Evolutionary conservation across 2,888 invertebrate species (phyloP).

Genomic region (Chydorus sphaericus): DNA sequence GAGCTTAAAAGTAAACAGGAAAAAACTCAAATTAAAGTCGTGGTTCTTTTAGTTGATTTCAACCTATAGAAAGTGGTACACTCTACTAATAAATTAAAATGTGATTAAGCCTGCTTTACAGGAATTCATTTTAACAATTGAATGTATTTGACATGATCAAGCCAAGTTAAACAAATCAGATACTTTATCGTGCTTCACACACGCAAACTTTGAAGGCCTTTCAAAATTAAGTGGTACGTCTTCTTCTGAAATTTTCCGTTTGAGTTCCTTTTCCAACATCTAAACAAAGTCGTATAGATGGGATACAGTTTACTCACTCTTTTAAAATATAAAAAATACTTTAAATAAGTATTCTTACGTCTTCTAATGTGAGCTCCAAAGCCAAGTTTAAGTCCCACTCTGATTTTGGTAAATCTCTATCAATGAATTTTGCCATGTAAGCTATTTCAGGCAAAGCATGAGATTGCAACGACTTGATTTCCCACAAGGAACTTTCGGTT

Average conservation of each 20-base stretch:
- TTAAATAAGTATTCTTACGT: constrained; percentile 32
- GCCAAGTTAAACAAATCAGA: constrained; percentile 7
- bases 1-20: too few relatives aligned
- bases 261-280: constrained; percentile 63
- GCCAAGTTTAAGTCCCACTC: constrained; percentile 53
- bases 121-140: too few relatives aligned
- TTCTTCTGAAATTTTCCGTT: constrained; percentile 45
- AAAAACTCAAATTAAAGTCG: too few relatives aligned
- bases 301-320: background rate
- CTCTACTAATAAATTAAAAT: too few relatives aligned
- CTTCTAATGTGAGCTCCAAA: constrained; percentile 47
- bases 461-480: constrained; percentile 59
- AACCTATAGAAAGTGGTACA: too few relatives aligned
- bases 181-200: constrained; percentile 15
- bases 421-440: constrained; percentile 53
- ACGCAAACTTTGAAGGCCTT: constrained; percentile 35
- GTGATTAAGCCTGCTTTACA: too few relatives aligned
- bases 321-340: background rate
- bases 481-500: constrained; percentile 82
- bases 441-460: constrained; percentile 58
- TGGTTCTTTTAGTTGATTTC: too few relatives aligned
- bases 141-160: background rate
- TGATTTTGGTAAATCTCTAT: constrained; percentile 44
- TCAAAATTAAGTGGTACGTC: constrained; percentile 61
- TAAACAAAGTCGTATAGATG: constrained; percentile 26